phyloP scores from a whole-genome alignment of 2,888 invertebrate species.

The Synanthedon tipuliformis region DNA sequence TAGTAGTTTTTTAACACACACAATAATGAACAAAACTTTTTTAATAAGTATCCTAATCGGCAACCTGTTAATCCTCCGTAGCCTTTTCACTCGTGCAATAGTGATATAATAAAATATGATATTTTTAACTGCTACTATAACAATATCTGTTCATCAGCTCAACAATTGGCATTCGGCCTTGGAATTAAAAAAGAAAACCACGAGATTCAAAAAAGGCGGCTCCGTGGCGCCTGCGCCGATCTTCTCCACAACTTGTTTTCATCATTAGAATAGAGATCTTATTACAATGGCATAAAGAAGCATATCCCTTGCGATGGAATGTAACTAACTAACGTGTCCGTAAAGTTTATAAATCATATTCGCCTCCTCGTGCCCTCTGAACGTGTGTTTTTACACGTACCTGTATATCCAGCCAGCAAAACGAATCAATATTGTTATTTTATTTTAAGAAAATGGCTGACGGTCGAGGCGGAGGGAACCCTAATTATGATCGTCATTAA shows the following conservation, averaged over 20 bases:
- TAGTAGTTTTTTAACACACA: too few species aligned
- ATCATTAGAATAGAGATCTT: not conserved
- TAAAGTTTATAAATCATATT: constrained; percentile 53
- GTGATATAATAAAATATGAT: too few species aligned
- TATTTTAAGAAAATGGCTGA: constrained; percentile 33
- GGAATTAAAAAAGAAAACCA: constrained; percentile 57
- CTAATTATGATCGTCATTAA: constrained; percentile 30
- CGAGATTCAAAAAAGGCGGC: constrained; percentile 45
- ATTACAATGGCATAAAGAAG: not conserved
- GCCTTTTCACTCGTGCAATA: too few species aligned
- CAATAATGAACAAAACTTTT: too few species aligned
- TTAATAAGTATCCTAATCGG: too few species aligned
- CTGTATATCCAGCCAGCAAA: constrained; percentile 37
- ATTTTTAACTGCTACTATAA: too few species aligned
- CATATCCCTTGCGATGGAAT: too few species aligned
- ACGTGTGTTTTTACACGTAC: constrained; percentile 58
- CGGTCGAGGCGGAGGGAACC: constrained; percentile 21
- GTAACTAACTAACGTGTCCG: too few species aligned
- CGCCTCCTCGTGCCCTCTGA: constrained; percentile 41
- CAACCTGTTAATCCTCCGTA: too few species aligned
- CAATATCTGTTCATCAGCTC: constrained; percentile 7
- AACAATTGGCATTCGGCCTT: constrained; percentile 47
- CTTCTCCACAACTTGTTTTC: constrained; percentile 10
- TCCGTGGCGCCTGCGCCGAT: constrained; percentile 51
- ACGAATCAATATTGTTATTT: constrained; percentile 35